Percentiles rank a stretch among this genome's conserved stretches.
Evolutionary conservation across 2,113 vertebrate species (phyloP).

Genomic region (Atlantisia rogersi): DNA sequence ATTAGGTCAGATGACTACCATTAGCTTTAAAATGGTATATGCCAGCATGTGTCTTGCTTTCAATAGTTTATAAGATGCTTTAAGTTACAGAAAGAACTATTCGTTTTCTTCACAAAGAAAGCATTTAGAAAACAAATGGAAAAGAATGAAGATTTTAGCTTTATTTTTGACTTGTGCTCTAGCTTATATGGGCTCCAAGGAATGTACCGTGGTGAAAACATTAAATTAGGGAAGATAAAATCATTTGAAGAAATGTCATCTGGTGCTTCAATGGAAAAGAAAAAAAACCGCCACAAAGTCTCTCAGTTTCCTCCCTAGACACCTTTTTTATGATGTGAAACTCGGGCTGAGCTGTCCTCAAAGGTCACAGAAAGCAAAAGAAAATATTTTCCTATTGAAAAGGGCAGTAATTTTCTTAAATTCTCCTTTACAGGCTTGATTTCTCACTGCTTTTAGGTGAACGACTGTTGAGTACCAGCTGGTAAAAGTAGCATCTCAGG

Average conservation of each 20-base stretch:
- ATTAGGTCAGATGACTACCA: background rate
- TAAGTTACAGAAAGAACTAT: background rate
- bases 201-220: background rate
- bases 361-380: background rate
- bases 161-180: background rate
- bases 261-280: background rate
- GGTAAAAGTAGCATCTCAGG: background rate
- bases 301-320: background rate
- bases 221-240: background rate
- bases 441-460: background rate
- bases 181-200: background rate
- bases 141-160: background rate
- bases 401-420: background rate
- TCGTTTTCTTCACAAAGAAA: background rate
- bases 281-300: background rate
- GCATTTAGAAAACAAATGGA: background rate
- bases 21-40: background rate
- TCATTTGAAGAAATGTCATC: background rate
- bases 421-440: background rate
- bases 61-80: background rate
- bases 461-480: background rate
- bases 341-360: background rate
- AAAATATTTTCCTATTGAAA: slow-evolving; percentile 14
- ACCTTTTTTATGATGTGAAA: background rate
- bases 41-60: background rate